A percentile compares a stretch with the other conserved stretches of the same genome.
phyloP scores from a whole-genome alignment of 1,140 invertebrate species.

The Drosophila nasuta region DNA sequence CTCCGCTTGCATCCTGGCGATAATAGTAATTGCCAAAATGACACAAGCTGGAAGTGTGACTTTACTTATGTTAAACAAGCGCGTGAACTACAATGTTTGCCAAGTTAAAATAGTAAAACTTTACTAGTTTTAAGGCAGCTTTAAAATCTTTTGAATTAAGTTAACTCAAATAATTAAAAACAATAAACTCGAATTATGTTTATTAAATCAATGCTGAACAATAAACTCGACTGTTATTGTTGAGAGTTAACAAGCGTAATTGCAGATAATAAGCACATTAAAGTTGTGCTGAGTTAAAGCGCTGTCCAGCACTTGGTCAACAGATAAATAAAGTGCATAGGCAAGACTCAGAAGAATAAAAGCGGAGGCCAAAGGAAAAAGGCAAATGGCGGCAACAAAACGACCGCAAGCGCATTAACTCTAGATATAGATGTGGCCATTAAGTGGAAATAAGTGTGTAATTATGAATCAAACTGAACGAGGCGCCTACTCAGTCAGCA shows the following conservation, averaged over 20 bases:
- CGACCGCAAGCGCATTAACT: conserved; percentile 48
- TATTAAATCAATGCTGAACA: not conserved
- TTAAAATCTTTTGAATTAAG: no score
- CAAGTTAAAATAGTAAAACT: no score
- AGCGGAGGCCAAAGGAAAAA: not conserved
- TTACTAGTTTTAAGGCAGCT: no score
- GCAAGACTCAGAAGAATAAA: conserved; percentile 1
- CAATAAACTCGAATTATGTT: not conserved
- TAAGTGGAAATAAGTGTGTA: conserved; percentile 54
- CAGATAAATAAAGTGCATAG: conserved; percentile 24
- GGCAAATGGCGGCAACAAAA: conserved; percentile 20
- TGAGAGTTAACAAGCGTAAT: not conserved
- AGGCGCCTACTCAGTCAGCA: conserved; percentile 5
- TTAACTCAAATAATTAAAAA: no score
- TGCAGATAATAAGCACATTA: conserved; percentile 1
- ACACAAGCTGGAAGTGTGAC: not conserved
- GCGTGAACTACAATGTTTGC: not conserved
- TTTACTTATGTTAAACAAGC: not conserved
- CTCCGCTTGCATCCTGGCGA: not conserved
- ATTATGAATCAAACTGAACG: conserved; percentile 41
- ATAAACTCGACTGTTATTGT: not conserved
- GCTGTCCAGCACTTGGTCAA: not conserved
- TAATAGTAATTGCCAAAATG: conserved; percentile 14
- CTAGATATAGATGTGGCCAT: conserved; percentile 43
- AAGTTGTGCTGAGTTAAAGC: conserved; percentile 1